Evolutionary conservation across 2,113 vertebrate genomes (phyloP), one percentile per base, ranked within the genome.

Genomic region (Rynchops niger): DNA sequence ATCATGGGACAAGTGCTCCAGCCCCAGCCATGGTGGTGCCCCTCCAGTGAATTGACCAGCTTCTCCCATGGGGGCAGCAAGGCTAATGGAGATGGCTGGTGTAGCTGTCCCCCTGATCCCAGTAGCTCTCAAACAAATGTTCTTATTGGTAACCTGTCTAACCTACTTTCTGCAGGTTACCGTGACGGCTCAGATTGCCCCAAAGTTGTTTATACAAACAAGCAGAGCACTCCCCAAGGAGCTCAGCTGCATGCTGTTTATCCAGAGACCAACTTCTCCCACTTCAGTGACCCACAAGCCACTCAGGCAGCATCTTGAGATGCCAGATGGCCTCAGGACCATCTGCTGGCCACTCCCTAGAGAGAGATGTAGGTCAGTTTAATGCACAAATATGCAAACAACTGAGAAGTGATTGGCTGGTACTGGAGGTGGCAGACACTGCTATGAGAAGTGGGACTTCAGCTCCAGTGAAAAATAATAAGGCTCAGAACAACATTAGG

Each of bases 151-250:
- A 92, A 91, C 84, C 78, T 86, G 11, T 52, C 62, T 73, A 66
- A 82, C 49, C 78, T 77, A 17, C 58, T 90, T 82, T 55, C 49
- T 90, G 15, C 49, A 32, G 9, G 8, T 69, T 53, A 82, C 40
- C 0, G 0, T 72, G 27, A 21, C 0, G 1, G 34, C 30, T 94
- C 30, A 49, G 1, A 6, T 23, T 55, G 27, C 43, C 66, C 84
- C 67, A 11, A 90, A 80, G 36, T 15, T 94, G 34, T 76, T 56
- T 73, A 30, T 45, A 61, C 45, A 65, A 87, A 56, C 16, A 85
- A 71, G 77, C 36, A 79, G 61, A 70, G 50, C 1, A 1, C 15
- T 90, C 53, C 32, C 45, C 22, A 38, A 50, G 23, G 49, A 88
- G 49, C 36, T 91, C 78, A 85, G 42, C 70, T 76, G 52, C 40